phyloP scores from a whole-genome alignment of 1,140 invertebrate species.

The Lordiphosa mommai region DNA sequence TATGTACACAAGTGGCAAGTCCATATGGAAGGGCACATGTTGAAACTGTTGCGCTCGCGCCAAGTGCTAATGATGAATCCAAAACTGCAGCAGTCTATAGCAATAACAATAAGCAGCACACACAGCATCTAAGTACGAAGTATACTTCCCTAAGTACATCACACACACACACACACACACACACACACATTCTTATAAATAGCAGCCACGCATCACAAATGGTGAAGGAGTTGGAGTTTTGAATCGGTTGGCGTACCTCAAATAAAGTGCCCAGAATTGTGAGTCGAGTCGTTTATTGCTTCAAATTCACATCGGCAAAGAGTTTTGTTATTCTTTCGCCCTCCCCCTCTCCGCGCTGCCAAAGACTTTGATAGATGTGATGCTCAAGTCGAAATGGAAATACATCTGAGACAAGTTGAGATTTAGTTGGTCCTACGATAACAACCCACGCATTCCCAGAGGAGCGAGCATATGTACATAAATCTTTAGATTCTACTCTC shows the following conservation, averaged over 20 bases:
- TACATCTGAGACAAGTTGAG: not conserved
- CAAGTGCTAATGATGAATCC: constrained; percentile 54
- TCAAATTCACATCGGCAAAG: constrained; percentile 21
- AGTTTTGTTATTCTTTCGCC: not conserved
- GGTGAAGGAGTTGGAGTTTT: too few species aligned
- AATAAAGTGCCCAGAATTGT: too few species aligned
- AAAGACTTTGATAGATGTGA: constrained; percentile 3
- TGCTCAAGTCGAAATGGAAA: not conserved
- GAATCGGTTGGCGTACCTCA: too few species aligned
- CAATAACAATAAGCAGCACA: constrained; percentile 25
- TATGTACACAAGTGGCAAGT: not conserved
- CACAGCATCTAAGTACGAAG: not conserved
- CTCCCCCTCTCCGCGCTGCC: not conserved
- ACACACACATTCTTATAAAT: constrained; percentile 31
- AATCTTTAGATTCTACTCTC: constrained; percentile 13
- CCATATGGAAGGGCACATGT: not conserved
- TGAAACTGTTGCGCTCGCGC: constrained; percentile 18
- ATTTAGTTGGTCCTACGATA: constrained; percentile 22
- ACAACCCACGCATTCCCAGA: constrained; percentile 30
- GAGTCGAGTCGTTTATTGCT: constrained; percentile 32
- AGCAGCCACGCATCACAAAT: constrained; percentile 15
- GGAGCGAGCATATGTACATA: constrained; percentile 10
- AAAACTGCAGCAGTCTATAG: constrained; percentile 7
- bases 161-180: not conserved
- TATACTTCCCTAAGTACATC: not conserved